phyloP scores from a whole-genome alignment of 2,888 invertebrate species.

The Clusia tigrina region DNA sequence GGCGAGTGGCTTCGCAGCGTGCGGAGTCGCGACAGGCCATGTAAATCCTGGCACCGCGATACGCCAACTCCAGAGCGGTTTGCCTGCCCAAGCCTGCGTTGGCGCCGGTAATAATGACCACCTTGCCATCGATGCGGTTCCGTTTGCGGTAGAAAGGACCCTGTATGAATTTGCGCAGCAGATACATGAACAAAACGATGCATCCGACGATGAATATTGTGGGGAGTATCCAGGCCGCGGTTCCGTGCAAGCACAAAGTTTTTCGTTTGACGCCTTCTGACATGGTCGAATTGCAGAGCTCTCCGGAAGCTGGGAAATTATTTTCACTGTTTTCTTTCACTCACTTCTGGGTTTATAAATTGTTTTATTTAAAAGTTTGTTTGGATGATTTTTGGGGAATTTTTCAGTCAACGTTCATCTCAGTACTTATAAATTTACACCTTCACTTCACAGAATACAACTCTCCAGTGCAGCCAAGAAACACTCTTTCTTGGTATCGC shows the following conservation, averaged over 20 bases:
- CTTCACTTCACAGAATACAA: no score
- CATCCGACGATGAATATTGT: constrained; percentile 41
- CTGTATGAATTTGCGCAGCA: constrained; percentile 54
- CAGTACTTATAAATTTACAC: no score
- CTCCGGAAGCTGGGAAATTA: no score
- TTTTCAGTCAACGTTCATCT: no score
- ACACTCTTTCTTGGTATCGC: no score
- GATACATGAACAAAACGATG: constrained; percentile 46
- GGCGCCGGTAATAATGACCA: constrained; percentile 81
- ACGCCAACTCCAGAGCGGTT: constrained; percentile 76
- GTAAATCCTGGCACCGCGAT: constrained; percentile 79
- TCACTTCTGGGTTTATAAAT: no score
- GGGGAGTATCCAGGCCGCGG: constrained; percentile 54
- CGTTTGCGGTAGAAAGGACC: constrained; percentile 58
- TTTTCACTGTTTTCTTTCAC: no score
- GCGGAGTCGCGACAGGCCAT: constrained; percentile 85
- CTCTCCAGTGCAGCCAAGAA: no score
- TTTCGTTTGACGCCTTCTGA: constrained; percentile 39
- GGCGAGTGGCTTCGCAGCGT: constrained; percentile 76
- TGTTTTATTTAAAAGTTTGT: no score
- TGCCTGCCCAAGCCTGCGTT: constrained; percentile 84
- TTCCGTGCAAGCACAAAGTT: constrained; percentile 52
- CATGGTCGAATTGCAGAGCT: no score
- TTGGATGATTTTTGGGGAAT: no score
- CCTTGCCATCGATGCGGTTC: constrained; percentile 70